Base-by-base conservation (phyloP, 2,797 vertebrate species). In the Nasua narica region DNA sequence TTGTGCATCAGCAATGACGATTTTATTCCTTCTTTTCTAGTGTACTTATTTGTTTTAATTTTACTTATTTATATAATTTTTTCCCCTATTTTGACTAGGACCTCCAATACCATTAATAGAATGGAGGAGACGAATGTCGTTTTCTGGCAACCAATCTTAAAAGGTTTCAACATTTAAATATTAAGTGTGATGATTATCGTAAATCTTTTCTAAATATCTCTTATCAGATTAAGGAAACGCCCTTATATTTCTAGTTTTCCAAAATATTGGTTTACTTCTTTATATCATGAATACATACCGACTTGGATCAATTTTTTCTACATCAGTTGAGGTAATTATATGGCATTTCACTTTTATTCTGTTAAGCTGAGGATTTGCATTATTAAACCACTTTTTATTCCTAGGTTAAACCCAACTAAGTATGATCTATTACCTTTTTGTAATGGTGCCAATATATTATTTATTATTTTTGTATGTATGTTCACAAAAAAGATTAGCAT, bases 1-100 rank as follows among this genome's bases (percentile, higher is more conserved):
- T 23, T 29, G 9, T 10, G 54, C 10, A 1, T 9, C 1, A 60
- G 40, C 6, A 5, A 40, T 0, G 1, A 7, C 14, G 1, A 48
- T 27, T 84, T 84, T 62, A 5, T 52, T 52, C 18, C 32, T 65
- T 32, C 35, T 76, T 62, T 65, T n/a, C 67, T 25, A 19, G 19
- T 74, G 46, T 9, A 5, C 4, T 21, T 32, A 52, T 50, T 21
- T 48, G 37, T 56, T 48, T 18, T 3, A 19, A 18, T 40, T 65
- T 74, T 62, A 43, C 7, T 10, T 70, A 2, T 29, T 23, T 54
- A 10, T 23, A 12, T 27, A 27, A 12, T 8, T 62, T 83, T 46
- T 35, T 19, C 19, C 52, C 7, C 19, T 13, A 29, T 52, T 52
- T 19, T 40, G 65, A 32, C 23, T 13, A 23, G 6, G 13, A 50